Percentiles rank a stretch among this genome's conserved stretches.
Evolutionary conservation across 2,113 vertebrate species (phyloP).

Genomic region (Urocynchramus pylzowi): DNA sequence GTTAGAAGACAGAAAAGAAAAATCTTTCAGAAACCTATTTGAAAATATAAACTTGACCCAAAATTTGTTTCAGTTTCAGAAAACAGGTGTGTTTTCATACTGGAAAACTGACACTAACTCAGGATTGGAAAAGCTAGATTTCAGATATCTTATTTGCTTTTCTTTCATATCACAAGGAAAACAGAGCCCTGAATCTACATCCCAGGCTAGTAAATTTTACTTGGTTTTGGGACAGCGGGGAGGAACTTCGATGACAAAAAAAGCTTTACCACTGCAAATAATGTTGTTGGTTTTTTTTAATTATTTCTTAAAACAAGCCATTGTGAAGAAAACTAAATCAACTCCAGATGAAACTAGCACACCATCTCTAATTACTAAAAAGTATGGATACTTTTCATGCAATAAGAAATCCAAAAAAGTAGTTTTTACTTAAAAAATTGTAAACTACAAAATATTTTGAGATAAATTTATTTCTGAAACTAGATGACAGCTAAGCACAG

Average conservation of each 20-base stretch:
- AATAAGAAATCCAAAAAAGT: neutral
- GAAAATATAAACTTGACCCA: neutral
- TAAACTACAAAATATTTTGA: neutral
- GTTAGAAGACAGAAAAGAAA: neutral
- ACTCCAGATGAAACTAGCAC: neutral
- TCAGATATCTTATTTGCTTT: neutral
- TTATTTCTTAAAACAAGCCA: neutral
- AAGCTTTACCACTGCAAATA: neutral
- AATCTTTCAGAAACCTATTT: neutral
- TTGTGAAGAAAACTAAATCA: neutral
- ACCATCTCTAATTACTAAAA: neutral
- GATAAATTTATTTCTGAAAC: neutral
- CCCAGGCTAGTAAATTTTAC: neutral
- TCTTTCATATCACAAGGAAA: neutral
- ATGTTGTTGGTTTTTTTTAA: no score
- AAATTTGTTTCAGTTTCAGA: neutral
- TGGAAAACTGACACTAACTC: neutral
- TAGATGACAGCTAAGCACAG: fast-evolving
- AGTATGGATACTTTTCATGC: fast-evolving
- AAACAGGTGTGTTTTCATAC: neutral
- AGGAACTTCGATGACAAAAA: neutral
- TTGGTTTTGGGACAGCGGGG: neutral
- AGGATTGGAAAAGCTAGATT: neutral
- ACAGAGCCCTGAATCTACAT: neutral
- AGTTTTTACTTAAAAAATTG: neutral